Evolutionary conservation across 2,797 vertebrate species (phyloP).

Genomic region (Pantherophis vulpinus): DNA sequence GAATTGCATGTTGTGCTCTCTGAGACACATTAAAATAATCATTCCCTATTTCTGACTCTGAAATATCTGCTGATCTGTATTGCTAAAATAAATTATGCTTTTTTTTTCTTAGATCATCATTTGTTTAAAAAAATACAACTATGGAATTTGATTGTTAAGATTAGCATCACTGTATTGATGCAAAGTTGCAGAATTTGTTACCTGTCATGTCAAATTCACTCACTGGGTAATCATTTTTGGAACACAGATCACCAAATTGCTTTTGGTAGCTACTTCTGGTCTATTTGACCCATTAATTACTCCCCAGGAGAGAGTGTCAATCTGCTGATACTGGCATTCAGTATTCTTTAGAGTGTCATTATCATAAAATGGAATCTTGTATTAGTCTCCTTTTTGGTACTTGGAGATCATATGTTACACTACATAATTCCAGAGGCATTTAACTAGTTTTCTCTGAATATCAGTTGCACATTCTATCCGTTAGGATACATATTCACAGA

Average conservation of each 20-base stretch:
- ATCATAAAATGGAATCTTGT: background rate
- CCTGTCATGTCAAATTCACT: background rate
- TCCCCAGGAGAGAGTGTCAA: background rate
- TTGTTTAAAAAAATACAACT: background rate
- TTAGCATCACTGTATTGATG: background rate
- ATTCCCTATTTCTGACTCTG: background rate
- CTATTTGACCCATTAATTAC: background rate
- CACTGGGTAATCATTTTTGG: background rate
- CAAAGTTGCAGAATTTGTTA: background rate
- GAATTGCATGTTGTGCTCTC: background rate
- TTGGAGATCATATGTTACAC: background rate
- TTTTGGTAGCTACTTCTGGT: background rate
- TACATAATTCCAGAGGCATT: background rate
- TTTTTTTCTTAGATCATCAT: background rate
- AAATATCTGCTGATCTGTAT: background rate
- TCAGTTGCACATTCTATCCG: background rate
- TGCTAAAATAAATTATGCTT: background rate
- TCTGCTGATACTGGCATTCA: background rate
- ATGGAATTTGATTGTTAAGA: background rate
- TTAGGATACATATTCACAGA: background rate
- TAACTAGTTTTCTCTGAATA: background rate
- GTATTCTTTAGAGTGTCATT: background rate
- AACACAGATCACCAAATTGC: background rate
- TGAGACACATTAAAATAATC: background rate
- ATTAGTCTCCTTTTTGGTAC: background rate